Conservation (phyloP, 2,113 vertebrate species). For the Daboia siamensis region DNA sequence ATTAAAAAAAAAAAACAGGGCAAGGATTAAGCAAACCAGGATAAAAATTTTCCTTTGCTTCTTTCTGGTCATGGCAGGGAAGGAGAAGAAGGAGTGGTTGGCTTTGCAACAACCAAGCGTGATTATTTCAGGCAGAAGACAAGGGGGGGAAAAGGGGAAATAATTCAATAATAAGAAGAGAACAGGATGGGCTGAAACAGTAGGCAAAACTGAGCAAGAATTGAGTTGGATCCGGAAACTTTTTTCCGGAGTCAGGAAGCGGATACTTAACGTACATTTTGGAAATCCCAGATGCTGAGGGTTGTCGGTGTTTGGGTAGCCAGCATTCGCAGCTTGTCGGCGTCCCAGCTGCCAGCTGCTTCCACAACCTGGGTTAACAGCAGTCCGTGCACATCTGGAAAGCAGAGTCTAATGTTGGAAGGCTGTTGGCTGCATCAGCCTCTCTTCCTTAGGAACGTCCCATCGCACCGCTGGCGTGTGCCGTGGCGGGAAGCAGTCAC, state of each 20-base stretch:
- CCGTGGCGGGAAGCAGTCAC: constrained; percentile 18
- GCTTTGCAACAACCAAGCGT: background rate
- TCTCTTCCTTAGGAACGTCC: background rate
- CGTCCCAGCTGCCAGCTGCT: background rate
- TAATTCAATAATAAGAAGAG: background rate
- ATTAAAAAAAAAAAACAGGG: background rate
- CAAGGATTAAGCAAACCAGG: background rate
- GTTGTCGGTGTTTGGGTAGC: background rate
- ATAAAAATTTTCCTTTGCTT: background rate
- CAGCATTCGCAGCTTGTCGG: background rate
- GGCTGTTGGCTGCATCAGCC: background rate
- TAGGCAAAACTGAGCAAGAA: background rate
- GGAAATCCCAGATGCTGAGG: background rate
- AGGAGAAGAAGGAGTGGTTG: background rate
- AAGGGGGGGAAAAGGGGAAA: no score
- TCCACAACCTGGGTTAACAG: background rate
- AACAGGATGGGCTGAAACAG: background rate
- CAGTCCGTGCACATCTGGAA: background rate
- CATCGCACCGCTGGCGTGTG: background rate
- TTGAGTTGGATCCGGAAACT: background rate
- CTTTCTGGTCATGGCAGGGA: background rate
- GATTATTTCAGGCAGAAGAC: background rate
- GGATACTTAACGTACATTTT: background rate
- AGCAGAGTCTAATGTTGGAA: background rate
- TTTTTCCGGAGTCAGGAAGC: background rate